Conservation (phyloP, 92 coral and sea anemone genomes). For the Hydrozoanthus gracilis region DNA sequence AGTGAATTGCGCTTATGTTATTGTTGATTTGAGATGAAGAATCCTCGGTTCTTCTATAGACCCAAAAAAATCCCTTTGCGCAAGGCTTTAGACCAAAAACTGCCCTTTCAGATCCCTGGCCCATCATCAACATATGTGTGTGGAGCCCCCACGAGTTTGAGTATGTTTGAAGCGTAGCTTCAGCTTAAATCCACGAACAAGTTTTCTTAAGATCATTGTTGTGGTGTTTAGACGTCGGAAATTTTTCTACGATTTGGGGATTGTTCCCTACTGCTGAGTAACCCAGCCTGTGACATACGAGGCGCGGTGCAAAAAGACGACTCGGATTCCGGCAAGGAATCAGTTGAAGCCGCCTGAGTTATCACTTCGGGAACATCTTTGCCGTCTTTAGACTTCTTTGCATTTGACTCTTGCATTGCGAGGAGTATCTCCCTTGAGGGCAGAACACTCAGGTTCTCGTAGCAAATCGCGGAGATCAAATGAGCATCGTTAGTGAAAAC, state of each 20-base stretch:
- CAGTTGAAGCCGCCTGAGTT: slow-evolving; percentile 10
- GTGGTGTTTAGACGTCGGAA: slow-evolving; percentile 12
- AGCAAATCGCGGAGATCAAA: slow-evolving; percentile 78
- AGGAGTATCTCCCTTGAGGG: slow-evolving; percentile 44
- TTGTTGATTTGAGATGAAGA: no score
- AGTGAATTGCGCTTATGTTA: no score
- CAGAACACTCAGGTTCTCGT: slow-evolving; percentile 65
- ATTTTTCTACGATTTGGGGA: not conserved
- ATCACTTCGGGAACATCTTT: not conserved
- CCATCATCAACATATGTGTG: no score
- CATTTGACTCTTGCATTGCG: slow-evolving; percentile 4
- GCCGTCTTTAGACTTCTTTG: not conserved
- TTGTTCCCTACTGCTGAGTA: not conserved
- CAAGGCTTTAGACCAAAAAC: no score
- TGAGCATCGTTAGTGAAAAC: slow-evolving; percentile 58
- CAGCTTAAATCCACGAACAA: no score
- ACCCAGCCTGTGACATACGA: slow-evolving; percentile 43
- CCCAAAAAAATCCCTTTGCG: no score
- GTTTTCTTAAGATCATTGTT: not conserved
- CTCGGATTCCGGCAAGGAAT: slow-evolving; percentile 36
- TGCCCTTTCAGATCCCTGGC: no score
- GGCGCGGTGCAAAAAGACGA: slow-evolving; percentile 46
- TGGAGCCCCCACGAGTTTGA: no score
- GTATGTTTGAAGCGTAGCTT: no score
- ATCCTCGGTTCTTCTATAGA: no score